Evolutionary conservation across 2,113 vertebrate species (phyloP), one percentile per base, ranked within the genome.

Genomic region (Ictalurus furcatus): DNA sequence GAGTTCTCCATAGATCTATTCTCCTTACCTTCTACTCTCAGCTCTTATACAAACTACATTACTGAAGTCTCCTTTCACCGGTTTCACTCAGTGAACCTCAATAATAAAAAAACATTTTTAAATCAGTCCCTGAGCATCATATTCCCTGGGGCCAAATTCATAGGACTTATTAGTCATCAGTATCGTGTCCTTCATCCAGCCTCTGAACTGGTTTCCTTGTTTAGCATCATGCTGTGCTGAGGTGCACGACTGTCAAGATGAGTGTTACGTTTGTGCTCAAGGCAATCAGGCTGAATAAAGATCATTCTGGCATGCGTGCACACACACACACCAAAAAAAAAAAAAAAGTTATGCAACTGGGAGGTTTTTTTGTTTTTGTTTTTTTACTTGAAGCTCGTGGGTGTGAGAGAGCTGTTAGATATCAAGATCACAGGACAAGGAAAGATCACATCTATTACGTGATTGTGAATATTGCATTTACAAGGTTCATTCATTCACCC

Each of bases 221-320:
- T 28, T 21, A 84, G 81, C 19, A 25, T 84, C 81, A 63, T 40
- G 58, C 13, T 84, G 82, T 84, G 58, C 82, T 63, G 21, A 76
- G 40, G 12, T 25, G 34, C 30, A 37, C 21, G 23, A 84, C 82
- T 25, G 3, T 63, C 82, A 84, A 37, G 34, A 48, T 3, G 17
- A 14, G 82, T 23, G 17, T 3, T 37, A 37, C 30, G 6, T 63
- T 63, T 37, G 17, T 37, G 34, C 56, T 58, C 9, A 59, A 83
- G 58, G 58, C 30, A 34, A 34, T 63, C 58, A 11, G 30, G 30
- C 34, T 63, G 81, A 84, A 37, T 59, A 61, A 76, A 76, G 73
- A 44, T 76, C 73, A 76, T 12, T 76, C 40, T 28, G 19, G 25
- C 74, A 28, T 0, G 1, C 21, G 5, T 21, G 25, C 69, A 73